Evolutionary conservation across 2,888 invertebrate species (phyloP).

Genomic region (Odontocerum albicorne): DNA sequence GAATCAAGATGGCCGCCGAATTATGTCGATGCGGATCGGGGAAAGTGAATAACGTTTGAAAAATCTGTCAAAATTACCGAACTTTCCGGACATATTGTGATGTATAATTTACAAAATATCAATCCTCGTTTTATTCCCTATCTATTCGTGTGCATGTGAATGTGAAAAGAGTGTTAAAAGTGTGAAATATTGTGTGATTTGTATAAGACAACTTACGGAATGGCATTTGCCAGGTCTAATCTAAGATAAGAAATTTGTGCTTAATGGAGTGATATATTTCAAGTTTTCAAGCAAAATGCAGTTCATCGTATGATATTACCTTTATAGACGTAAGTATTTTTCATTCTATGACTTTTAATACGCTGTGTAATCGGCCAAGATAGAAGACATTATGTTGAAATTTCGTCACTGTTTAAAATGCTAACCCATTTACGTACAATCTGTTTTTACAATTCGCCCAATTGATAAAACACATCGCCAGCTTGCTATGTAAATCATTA

Average conservation of each 20-base stretch:
- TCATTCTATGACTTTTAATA: too few species aligned
- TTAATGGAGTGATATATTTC: slow-evolving; percentile 28
- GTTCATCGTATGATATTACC: slow-evolving; percentile 29
- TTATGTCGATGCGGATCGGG: slow-evolving; percentile 35
- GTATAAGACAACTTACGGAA: slow-evolving; percentile 31
- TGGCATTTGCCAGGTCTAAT: slow-evolving; percentile 32
- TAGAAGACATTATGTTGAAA: slow-evolving; percentile 2
- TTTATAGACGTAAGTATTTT: slow-evolving; percentile 29
- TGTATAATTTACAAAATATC: slow-evolving; percentile 20
- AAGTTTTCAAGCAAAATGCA: slow-evolving; percentile 20
- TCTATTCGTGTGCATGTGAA: slow-evolving; percentile 16
- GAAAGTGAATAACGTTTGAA: slow-evolving; percentile 31
- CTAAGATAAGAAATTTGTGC: slow-evolving; percentile 32
- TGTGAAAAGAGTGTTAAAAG: slow-evolving; percentile 24
- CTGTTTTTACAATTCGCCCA: slow-evolving; percentile 17
- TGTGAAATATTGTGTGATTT: slow-evolving; percentile 27
- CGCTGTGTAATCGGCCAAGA: neutral
- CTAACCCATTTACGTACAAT: slow-evolving; percentile 25
- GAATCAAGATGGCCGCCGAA: slow-evolving; percentile 34
- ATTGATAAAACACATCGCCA: slow-evolving; percentile 9
- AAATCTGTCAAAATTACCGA: slow-evolving; percentile 28
- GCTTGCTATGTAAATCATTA: slow-evolving; percentile 14
- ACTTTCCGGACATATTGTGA: slow-evolving; percentile 22
- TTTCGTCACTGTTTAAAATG: slow-evolving; percentile 31
- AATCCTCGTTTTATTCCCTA: slow-evolving; percentile 11